phyloP scores from a whole-genome alignment of 2,797 vertebrate genomes.

The Oophaga sylvatica region DNA sequence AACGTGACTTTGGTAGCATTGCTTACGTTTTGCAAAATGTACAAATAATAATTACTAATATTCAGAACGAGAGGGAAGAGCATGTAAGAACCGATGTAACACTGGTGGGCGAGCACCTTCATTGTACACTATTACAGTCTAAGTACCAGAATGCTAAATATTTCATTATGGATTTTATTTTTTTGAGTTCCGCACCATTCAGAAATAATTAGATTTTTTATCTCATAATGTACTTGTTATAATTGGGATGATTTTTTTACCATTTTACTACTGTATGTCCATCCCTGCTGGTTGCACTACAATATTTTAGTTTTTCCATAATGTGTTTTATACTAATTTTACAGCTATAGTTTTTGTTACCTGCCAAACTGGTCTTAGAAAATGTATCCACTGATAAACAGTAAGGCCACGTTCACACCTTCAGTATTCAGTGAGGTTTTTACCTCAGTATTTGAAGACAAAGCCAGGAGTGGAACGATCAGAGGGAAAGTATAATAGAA shows the following conservation, averaged over 20 bases:
- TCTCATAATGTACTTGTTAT: background rate
- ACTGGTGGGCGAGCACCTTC: slow-evolving; percentile 33
- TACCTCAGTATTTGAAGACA: no score
- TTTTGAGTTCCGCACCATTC: background rate
- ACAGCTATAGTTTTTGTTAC: background rate
- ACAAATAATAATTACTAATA: background rate
- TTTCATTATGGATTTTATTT: background rate
- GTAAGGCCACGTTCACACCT: no score
- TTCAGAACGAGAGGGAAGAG: background rate
- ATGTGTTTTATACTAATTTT: background rate
- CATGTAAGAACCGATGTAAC: background rate
- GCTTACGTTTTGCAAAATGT: background rate
- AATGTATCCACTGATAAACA: no score
- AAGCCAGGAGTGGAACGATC: no score
- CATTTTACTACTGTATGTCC: background rate
- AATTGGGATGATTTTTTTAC: background rate
- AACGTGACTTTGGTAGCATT: slow-evolving; percentile 58
- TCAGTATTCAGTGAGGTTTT: no score
- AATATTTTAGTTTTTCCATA: background rate
- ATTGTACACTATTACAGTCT: background rate
- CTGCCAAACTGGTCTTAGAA: background rate
- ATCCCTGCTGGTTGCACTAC: no score
- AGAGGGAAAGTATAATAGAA: no score
- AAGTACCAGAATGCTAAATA: background rate
- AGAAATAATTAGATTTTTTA: background rate